Percentiles rank a stretch among this genome's conserved stretches.
These are phyloP conservation scores for Apeira syringaria DNA, from an alignment of 2,888 invertebrate species.

Conservation along the genomic window DNA sequence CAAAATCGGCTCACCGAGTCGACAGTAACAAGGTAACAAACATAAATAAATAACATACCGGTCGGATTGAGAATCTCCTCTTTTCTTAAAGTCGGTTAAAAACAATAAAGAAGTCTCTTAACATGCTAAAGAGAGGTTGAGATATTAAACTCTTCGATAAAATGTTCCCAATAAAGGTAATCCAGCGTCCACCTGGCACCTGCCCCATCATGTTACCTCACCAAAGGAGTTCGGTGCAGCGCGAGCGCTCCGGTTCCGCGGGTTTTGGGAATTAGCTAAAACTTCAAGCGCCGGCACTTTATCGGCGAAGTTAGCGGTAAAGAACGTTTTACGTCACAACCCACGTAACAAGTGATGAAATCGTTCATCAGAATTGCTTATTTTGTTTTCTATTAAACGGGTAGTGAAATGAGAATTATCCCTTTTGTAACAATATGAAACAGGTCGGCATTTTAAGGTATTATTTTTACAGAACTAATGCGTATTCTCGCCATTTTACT, in stretches of 20 bases:
- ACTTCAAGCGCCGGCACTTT: constrained; percentile 18
- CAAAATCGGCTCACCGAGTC: too few species aligned
- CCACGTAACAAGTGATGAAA: constrained; percentile 14
- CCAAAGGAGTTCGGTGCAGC: constrained; percentile 31
- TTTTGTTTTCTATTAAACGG: constrained; percentile 18
- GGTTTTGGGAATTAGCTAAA: constrained; percentile 14
- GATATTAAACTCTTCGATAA: too few species aligned
- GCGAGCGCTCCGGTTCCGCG: constrained; percentile 1
- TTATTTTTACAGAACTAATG: too few species aligned
- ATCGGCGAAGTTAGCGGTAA: constrained; percentile 20
- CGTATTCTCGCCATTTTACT: too few species aligned
- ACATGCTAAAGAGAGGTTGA: too few species aligned
- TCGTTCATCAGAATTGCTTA: constrained; percentile 24
- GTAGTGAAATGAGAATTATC: constrained; percentile 6
- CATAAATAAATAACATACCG: too few species aligned
- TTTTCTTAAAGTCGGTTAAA: too few species aligned
- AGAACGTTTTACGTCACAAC: constrained; percentile 24
- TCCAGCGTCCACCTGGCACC: constrained; percentile 10
- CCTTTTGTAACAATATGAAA: too few species aligned
- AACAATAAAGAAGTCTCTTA: too few species aligned
- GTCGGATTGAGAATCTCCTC: too few species aligned
- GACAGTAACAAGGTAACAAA: too few species aligned
- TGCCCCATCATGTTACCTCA: constrained; percentile 23
- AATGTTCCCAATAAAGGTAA: constrained; percentile 13
- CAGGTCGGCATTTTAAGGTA: too few species aligned